Conservation (phyloP, 2,888 invertebrate species). For the Alloplasta piceator region DNA sequence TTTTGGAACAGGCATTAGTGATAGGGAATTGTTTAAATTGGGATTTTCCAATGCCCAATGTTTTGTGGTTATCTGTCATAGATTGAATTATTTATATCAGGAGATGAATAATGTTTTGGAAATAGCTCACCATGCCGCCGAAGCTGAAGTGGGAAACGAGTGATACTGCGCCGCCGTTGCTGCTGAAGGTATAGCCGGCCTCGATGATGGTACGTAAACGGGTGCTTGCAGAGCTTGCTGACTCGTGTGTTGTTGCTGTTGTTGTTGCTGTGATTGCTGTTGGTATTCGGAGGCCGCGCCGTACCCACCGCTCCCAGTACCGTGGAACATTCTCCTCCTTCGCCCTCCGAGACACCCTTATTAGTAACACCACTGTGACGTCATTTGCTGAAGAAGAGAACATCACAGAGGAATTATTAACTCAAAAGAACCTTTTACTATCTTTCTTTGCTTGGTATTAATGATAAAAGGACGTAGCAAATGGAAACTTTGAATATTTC, state of each 20-base stretch:
- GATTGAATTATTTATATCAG: too few relatives aligned
- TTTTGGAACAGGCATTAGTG: too few relatives aligned
- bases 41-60: too few relatives aligned
- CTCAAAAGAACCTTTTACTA: too few relatives aligned
- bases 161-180: constrained; percentile 84
- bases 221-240: constrained; percentile 85
- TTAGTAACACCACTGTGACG: constrained; percentile 66
- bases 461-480: too few relatives aligned
- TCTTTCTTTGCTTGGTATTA: too few relatives aligned
- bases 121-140: constrained; percentile 79
- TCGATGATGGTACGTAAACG: constrained; percentile 88
- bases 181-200: constrained; percentile 85
- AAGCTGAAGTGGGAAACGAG: constrained; percentile 80
- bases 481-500: too few relatives aligned
- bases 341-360: constrained; percentile 48
- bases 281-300: constrained; percentile 82
- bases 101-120: too few relatives aligned
- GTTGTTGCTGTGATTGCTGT: constrained; percentile 81
- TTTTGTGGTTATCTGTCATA: too few relatives aligned
- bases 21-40: too few relatives aligned
- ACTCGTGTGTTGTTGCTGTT: constrained; percentile 79
- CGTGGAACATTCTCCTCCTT: constrained; percentile 81
- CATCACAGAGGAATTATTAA: background rate
- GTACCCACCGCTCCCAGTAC: constrained; percentile 81
- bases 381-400: constrained; percentile 70